These are phyloP conservation scores for Hephaestus fuliginosus DNA, from an alignment of 2,797 vertebrate species.

Conservation along the genomic window DNA sequence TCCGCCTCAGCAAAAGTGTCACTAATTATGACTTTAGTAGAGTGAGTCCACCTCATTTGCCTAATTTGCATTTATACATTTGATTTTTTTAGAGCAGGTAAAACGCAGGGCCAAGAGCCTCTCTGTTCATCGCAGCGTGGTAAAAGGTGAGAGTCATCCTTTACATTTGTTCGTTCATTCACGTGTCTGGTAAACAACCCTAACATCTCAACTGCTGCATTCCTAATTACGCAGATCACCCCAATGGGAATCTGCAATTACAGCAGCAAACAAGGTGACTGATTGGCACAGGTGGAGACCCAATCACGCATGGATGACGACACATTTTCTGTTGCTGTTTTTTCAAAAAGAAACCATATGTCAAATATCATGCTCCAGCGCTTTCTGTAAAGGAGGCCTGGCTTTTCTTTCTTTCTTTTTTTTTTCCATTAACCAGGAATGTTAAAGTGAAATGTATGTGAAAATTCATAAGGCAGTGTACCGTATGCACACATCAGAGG, in stretches of 20 bases:
- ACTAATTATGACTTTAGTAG: not conserved
- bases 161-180: slow-evolving; percentile 32
- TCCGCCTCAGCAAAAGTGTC: not conserved
- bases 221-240: slow-evolving; percentile 51
- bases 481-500: not conserved
- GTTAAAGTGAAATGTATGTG: not conserved
- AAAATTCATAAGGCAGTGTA: not conserved
- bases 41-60: not conserved
- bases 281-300: slow-evolving; percentile 68
- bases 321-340: slow-evolving; percentile 25
- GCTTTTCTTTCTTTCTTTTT: not conserved
- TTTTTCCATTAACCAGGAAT: not conserved
- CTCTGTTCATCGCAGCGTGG: not conserved
- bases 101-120: not conserved
- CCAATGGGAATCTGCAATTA: slow-evolving; percentile 61
- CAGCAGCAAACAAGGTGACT: slow-evolving; percentile 52
- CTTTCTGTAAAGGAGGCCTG: not conserved
- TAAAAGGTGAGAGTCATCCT: slow-evolving; percentile 17
- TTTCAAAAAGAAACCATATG: slow-evolving; percentile 24
- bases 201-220: slow-evolving; percentile 26
- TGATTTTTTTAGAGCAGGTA: not conserved
- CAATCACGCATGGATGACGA: slow-evolving; percentile 17
- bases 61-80: not conserved
- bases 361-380: not conserved
- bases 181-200: slow-evolving; percentile 36